Conservation (phyloP, 2,888 invertebrate genomes). For the Diarsia mendica region DNA sequence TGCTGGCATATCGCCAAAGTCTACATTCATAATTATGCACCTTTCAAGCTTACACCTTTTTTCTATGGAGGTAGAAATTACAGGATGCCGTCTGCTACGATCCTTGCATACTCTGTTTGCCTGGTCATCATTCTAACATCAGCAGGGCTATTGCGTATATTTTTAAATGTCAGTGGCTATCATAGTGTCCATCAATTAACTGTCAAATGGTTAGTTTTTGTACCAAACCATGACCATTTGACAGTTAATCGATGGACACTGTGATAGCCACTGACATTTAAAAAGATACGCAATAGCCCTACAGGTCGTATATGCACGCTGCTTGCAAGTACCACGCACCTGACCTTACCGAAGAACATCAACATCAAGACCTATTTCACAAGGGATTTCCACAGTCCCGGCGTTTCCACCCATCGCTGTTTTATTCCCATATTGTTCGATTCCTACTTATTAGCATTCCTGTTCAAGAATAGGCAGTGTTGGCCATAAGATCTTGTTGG, state of each 20-base stretch:
- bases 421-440: not conserved
- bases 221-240: too few relatives aligned
- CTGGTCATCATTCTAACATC: not conserved
- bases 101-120: not conserved
- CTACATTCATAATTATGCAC: not conserved
- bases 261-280: too few relatives aligned
- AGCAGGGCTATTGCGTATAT: too few relatives aligned
- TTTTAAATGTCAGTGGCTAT: too few relatives aligned
- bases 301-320: not conserved
- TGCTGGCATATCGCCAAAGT: not conserved
- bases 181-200: too few relatives aligned
- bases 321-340: not conserved
- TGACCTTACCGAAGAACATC: not conserved
- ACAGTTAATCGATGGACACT: too few relatives aligned
- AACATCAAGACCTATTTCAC: too few relatives aligned
- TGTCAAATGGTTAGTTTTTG: too few relatives aligned
- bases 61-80: not conserved
- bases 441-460: conserved; percentile 1
- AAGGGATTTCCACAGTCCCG: too few relatives aligned
- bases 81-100: not conserved
- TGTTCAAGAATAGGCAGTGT: conserved; percentile 17
- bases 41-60: not conserved
- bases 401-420: too few relatives aligned
- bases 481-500: conserved; percentile 34
- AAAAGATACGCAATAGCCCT: too few relatives aligned